Conservation (phyloP, 2,888 invertebrate genomes). For the Rhagophthalmus giganteus region DNA sequence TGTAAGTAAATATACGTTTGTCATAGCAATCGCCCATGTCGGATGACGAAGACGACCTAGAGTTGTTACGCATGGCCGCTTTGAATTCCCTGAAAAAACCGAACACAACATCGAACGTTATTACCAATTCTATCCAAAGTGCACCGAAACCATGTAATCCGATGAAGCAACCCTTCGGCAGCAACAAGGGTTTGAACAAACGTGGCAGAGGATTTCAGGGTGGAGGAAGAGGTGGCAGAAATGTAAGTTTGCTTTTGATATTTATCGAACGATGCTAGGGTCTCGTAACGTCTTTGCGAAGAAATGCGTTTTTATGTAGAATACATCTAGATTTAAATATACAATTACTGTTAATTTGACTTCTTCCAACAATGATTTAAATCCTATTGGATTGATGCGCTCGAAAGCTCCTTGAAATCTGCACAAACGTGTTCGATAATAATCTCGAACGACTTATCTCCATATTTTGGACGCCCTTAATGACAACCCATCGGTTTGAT, state of each 20-base stretch:
- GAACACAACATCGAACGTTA: constrained; percentile 1
- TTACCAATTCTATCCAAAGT: neutral
- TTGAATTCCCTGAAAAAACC: constrained; percentile 53
- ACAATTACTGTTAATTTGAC: no score
- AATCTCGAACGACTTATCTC: no score
- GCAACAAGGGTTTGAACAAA: constrained; percentile 20
- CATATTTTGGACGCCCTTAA: no score
- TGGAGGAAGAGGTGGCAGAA: constrained; percentile 31
- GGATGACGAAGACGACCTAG: constrained; percentile 60
- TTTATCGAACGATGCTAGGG: no score
- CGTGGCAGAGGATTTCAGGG: constrained; percentile 29
- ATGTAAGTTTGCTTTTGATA: constrained; percentile 35
- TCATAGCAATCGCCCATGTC: constrained; percentile 45
- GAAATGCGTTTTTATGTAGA: no score
- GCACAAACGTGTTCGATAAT: no score
- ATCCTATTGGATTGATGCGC: no score
- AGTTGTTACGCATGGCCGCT: constrained; percentile 57
- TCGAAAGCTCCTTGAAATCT: no score
- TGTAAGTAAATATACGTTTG: constrained; percentile 10
- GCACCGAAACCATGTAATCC: neutral
- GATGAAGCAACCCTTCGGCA: neutral
- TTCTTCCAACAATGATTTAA: no score
- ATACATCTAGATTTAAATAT: no score
- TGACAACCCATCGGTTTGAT: no score
- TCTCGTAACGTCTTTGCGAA: no score